A percentile compares a stretch with the other conserved stretches of the same genome.
Evolutionary conservation across 2,113 vertebrate species (phyloP).

Genomic region (Colistium nudipinnis): DNA sequence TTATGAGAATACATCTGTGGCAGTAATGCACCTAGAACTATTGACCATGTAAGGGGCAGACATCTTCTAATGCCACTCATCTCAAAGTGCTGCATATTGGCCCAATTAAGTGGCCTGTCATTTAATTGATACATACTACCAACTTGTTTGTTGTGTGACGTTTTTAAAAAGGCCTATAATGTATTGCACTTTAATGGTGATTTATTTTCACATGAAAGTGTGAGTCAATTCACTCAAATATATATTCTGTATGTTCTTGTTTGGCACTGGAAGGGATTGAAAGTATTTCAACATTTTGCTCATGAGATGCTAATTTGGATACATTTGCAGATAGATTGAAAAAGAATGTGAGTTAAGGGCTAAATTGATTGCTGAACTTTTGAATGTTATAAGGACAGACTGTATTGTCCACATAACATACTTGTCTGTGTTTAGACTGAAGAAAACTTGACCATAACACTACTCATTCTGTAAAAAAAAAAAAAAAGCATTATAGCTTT

Average conservation of each 20-base stretch:
- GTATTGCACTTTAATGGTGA: slow-evolving; percentile 52
- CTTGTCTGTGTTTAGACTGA: not conserved
- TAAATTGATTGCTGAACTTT: not conserved
- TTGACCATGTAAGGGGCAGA: no score
- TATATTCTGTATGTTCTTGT: slow-evolving; percentile 16
- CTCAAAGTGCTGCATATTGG: not conserved
- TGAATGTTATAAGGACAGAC: not conserved
- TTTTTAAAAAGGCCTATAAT: slow-evolving; percentile 20
- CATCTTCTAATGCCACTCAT: no score
- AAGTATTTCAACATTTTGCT: slow-evolving; percentile 2
- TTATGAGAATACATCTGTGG: no score
- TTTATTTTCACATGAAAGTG: slow-evolving; percentile 26
- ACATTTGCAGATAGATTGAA: slow-evolving; percentile 41
- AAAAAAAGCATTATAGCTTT: no score
- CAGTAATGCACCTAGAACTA: not conserved
- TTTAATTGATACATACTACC: slow-evolving; percentile 15
- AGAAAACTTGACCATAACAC: not conserved
- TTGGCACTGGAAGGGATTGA: slow-evolving; percentile 11
- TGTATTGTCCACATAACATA: not conserved
- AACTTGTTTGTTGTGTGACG: slow-evolving; percentile 31
- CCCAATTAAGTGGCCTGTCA: not conserved
- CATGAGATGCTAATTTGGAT: slow-evolving; percentile 5
- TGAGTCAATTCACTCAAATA: no score
- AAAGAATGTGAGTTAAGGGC: not conserved
- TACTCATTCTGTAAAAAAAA: not conserved